Conservation (phyloP, 2,797 vertebrate species). For the Sardinella longiceps region DNA sequence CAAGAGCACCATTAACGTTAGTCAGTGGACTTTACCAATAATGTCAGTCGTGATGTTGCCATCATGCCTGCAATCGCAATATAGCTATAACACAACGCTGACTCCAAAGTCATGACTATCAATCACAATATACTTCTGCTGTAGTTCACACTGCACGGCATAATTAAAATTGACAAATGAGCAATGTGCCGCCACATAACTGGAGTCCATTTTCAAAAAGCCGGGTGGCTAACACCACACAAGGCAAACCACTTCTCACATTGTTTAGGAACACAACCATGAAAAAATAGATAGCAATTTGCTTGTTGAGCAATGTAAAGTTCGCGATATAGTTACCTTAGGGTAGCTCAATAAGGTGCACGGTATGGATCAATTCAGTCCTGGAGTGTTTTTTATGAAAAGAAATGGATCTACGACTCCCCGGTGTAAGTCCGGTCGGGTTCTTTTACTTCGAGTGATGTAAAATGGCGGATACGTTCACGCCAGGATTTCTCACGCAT, state of each 20-base stretch:
- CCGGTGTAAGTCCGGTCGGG: constrained; percentile 63
- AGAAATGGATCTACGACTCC: constrained; percentile 51
- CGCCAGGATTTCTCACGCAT: constrained; percentile 73
- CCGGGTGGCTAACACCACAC: constrained; percentile 63
- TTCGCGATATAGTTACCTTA: constrained; percentile 60
- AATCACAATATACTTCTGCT: neutral
- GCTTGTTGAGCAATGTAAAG: neutral
- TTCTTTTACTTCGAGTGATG: constrained; percentile 81
- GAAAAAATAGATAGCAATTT: neutral
- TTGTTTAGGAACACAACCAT: constrained; percentile 33
- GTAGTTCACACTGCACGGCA: neutral
- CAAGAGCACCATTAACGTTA: neutral
- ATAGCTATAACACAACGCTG: neutral
- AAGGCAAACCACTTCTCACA: constrained; percentile 38
- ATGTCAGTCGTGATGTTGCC: neutral
- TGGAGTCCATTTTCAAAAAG: constrained; percentile 77
- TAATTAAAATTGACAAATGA: constrained; percentile 9
- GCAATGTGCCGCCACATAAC: constrained; percentile 43
- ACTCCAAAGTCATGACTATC: neutral
- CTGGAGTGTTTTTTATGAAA: constrained; percentile 43
- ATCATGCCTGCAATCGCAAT: neutral
- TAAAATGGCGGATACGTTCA: constrained; percentile 87
- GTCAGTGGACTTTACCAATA: constrained; percentile 1
- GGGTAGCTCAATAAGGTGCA: constrained; percentile 47
- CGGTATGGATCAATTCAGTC: constrained; percentile 54